Percentiles rank a stretch among this genome's conserved stretches.
Evolutionary conservation across 2,113 vertebrate species (phyloP).

Genomic region (Rhea pennata): DNA sequence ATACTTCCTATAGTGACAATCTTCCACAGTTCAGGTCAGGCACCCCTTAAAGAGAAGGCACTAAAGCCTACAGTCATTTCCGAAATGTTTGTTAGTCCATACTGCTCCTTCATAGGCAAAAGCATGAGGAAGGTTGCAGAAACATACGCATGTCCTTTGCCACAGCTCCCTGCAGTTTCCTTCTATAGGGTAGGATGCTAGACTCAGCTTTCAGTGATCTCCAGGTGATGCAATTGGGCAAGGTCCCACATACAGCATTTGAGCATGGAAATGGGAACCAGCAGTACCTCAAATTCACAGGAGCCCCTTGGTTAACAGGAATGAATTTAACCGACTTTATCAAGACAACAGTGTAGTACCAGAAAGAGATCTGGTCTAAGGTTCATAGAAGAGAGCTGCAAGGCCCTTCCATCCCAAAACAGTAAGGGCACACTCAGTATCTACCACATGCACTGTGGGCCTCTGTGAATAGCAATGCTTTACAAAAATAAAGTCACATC

Average conservation of each 20-base stretch:
- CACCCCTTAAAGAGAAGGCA: background rate
- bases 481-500: constrained; percentile 9
- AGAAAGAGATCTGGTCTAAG: background rate
- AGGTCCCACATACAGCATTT: rapidly evolving
- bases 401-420: background rate
- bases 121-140: background rate
- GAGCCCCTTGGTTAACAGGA: background rate
- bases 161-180: background rate
- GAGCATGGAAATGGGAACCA: background rate
- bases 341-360: background rate
- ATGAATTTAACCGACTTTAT: background rate
- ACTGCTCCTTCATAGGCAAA: background rate
- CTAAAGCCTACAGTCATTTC: background rate
- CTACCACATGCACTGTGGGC: background rate
- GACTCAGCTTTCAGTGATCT: background rate
- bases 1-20: background rate
- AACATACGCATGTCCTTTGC: background rate
- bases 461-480: background rate
- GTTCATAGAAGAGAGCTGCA: background rate
- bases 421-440: background rate
- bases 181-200: rapidly evolving
- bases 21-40: background rate
- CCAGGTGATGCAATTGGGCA: background rate
- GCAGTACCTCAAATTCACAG: background rate
- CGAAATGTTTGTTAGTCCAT: background rate